Evolutionary conservation across 2,113 vertebrate species (phyloP).

Genomic region (Rhinolophus ferrumequinum): DNA sequence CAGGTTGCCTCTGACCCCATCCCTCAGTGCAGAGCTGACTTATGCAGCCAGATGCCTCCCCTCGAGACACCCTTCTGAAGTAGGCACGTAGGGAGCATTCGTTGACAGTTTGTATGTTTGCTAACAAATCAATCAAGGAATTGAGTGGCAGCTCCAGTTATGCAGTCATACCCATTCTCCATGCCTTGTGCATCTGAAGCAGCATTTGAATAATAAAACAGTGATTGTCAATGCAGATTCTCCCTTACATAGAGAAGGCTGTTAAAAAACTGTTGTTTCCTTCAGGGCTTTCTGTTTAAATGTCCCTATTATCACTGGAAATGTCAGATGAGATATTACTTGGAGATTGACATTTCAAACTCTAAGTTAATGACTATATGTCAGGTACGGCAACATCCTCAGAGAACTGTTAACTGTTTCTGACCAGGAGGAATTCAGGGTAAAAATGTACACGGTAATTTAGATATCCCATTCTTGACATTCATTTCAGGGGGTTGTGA

Average conservation of each 20-base stretch:
- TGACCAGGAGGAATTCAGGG: neutral
- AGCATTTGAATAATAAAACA: neutral
- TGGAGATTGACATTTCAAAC: slow-evolving; percentile 44
- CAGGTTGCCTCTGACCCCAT: neutral
- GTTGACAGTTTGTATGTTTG: neutral
- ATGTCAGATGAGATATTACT: slow-evolving; percentile 36
- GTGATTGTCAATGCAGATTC: neutral
- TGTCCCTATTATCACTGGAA: slow-evolving; percentile 31
- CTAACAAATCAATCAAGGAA: slow-evolving; percentile 12
- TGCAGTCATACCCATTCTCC: neutral
- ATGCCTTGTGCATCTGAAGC: neutral
- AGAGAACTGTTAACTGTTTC: slow-evolving; percentile 32
- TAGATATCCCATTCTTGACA: neutral
- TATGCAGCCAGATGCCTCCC: neutral
- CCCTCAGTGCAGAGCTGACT: neutral
- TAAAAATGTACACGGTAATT: neutral
- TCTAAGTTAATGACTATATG: neutral
- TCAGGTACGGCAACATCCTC: neutral
- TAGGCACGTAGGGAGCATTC: neutral
- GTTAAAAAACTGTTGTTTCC: neutral
- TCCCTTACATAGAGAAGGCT: neutral
- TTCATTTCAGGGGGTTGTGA: neutral
- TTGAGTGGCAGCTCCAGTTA: slow-evolving; percentile 18
- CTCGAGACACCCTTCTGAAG: neutral
- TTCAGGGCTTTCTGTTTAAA: slow-evolving; percentile 41